Percentiles rank a stretch among this genome's conserved stretches.
These are phyloP conservation scores for Cantharis flavilabris DNA, from an alignment of 2,888 invertebrate species.

Conservation along the genomic window DNA sequence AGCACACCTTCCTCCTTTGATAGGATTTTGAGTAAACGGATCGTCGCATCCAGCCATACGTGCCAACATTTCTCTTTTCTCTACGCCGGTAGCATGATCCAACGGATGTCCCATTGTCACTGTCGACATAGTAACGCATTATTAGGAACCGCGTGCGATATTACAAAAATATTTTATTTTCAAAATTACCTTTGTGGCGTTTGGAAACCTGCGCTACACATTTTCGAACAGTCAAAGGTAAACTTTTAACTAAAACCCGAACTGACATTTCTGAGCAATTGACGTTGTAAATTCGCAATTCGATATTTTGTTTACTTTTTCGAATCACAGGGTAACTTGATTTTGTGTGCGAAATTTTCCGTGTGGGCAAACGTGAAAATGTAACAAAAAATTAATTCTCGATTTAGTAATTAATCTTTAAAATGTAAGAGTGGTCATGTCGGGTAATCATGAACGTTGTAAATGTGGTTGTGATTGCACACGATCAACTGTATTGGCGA, in stretches of 20 bases:
- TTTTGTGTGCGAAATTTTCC: neutral
- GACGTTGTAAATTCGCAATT: neutral
- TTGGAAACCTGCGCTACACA: neutral
- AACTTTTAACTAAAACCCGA: neutral
- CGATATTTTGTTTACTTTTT: neutral
- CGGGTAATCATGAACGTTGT: constrained; percentile 14
- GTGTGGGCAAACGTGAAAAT: too few species aligned
- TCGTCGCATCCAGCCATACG: constrained; percentile 85
- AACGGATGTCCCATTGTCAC: constrained; percentile 45
- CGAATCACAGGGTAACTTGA: neutral
- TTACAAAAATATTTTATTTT: neutral
- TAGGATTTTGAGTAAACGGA: constrained; percentile 81
- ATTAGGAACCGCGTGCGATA: neutral
- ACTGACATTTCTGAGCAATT: neutral
- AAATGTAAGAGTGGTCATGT: constrained; percentile 25
- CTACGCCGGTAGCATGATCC: neutral
- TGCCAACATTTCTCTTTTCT: constrained; percentile 59
- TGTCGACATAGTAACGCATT: constrained; percentile 45
- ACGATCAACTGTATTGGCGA: constrained; percentile 40
- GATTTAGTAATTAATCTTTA: constrained; percentile 21
- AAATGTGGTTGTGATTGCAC: constrained; percentile 31
- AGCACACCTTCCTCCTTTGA: constrained; percentile 74
- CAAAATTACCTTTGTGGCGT: neutral
- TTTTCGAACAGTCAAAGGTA: neutral
- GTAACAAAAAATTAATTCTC: too few species aligned